Evolutionary conservation across 2,113 vertebrate species (phyloP), one percentile per base, ranked within the genome.

Genomic region (Ovibos moschatus): DNA sequence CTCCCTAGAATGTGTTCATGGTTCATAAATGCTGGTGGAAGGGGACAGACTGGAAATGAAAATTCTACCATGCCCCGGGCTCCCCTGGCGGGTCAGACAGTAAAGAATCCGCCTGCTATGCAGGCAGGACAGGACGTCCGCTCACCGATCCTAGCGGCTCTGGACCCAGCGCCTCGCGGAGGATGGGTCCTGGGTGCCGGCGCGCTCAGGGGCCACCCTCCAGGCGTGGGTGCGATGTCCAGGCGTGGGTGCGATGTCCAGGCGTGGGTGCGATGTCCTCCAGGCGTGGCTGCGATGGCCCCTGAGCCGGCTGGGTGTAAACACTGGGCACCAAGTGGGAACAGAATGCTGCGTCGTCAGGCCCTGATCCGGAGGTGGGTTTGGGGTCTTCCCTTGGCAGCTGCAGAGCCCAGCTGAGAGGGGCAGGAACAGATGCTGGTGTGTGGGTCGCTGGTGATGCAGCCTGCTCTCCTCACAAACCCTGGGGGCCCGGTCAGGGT

Each of bases 391-490:
- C 15, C n/a, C 23, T 40, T 0, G 30, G 51, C 45, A 43, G n/a
- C 25, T 2, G 11, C 5, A 36, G 4, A 7, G 28, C 25, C 74
- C 33, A 25, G 33, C 7, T 14, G 55, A 23, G 17, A 4, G 4
- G 25, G 7, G 40, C 23, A 19, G 81, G 50, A 33, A 33, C 28
- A 6, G 58, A 51, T 14, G 30, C 33, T 30, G 13, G 5, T 33
- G 5, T 6, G 19, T 7, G 17, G 7, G 89, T 94, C 88, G 84
- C 94, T 25, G 64, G 96, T 47, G 58, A 97, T 60, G 28, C 43
- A n/a, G 43, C 14, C 50, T 8, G 17, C 40, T 87, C 15, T 87
- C 89, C 28, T 91, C 90, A 96, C 91, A 96, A 93, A 97, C n/a
- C 67, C 36, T 74, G 82, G 28, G 19, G n/a, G 67, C 13, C 50